Base-by-base conservation (phyloP, 2,888 invertebrate genomes). In the Caenorhabditis angaria region DNA sequence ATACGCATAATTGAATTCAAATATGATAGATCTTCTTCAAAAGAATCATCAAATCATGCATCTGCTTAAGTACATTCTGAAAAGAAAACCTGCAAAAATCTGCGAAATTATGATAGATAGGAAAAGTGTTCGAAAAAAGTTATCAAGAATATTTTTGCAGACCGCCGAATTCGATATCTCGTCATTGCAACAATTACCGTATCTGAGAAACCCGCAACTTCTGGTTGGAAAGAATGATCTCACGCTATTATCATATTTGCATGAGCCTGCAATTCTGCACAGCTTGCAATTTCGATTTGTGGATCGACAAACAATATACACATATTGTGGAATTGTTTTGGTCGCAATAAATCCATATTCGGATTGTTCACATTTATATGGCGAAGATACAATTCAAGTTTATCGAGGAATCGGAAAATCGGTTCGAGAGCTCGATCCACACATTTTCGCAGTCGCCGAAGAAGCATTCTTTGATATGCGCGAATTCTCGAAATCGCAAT, bases 301-400 rank as follows among this genome's bases (percentile, higher is more conserved):
- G 87, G 93, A 95, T 84, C 92, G 94, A 69, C 94, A 93, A 89
- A 92, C 93, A 82, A 97, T 99, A 87, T 99, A 99, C 89, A 99
- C 97, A 0, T 99, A 97, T 88, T 99, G 97, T 88, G 97, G 91
- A 18, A 99, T 99, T 86, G 96, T 99, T 0, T 90, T 99, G 75
- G 97, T 99, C 50, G 97, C 97, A 50, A 95, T 99, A 87, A 99
- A 99, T 89, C 99, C 99, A 0, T 99, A 99, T 90, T 92, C 93
- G 87, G 94, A 88, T 59, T 85, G 83, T 41, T 68, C 80, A 0
- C 84, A 84, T 58, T 65, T 99, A 70, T 99, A 99, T 88, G 94
- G 94, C 89, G 91, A 92, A 88, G 96, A 96, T 88, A 95, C 95
- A 51, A 95, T 99, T 83, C 93, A 94, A 90, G 93, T 87, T 18